These are phyloP conservation scores for Enteromius radiatus DNA, from an alignment of 2,797 vertebrate genomes.

Conservation along the genomic window DNA sequence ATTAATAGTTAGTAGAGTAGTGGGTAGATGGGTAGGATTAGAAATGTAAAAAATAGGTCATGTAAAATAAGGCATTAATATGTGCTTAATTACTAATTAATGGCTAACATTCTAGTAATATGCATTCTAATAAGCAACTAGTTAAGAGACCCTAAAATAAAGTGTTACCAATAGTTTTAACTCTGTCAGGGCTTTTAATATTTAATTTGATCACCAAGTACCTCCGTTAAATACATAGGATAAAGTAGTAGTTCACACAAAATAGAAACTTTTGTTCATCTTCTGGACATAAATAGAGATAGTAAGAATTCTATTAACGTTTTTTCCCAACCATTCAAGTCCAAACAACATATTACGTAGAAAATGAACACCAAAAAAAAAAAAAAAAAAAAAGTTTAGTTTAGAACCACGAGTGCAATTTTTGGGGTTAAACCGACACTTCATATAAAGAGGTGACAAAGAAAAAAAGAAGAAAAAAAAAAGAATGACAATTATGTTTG, in stretches of 20 bases:
- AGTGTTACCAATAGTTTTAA: neutral
- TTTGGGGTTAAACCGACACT: neutral
- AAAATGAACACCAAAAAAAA: too few relatives aligned
- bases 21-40: too few relatives aligned
- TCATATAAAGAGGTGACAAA: neutral
- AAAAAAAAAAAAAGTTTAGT: neutral
- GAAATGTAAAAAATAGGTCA: too few relatives aligned
- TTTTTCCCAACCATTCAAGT: neutral
- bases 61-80: too few relatives aligned
- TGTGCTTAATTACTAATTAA: too few relatives aligned
- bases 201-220: neutral
- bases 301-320: neutral
- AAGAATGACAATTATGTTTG: neutral
- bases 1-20: too few relatives aligned
- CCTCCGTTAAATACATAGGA: neutral
- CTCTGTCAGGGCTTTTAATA: neutral
- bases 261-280: neutral
- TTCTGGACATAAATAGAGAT: neutral
- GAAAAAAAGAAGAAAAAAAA: neutral
- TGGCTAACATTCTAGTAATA: too few relatives aligned
- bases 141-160: too few relatives aligned
- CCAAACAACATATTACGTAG: neutral
- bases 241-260: neutral
- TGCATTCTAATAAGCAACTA: too few relatives aligned
- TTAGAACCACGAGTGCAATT: neutral